phyloP scores from a whole-genome alignment of 92 coral and sea anemone genomes.

The Micromussa lordhowensis region DNA sequence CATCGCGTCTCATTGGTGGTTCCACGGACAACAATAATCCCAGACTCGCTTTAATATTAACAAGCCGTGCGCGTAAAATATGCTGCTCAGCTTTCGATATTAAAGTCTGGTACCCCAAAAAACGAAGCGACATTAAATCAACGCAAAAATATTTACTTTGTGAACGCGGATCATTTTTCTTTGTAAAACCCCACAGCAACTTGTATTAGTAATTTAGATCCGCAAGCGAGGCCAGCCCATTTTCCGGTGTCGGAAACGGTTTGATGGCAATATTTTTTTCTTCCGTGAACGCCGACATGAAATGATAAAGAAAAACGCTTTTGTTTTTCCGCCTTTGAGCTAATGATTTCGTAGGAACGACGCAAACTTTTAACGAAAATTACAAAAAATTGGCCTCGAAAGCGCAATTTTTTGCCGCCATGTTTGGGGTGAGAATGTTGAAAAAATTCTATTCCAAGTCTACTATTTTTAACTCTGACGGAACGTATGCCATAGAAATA shows the following conservation, averaged over 20 bases:
- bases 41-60: background rate
- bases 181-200: background rate
- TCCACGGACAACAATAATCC: conserved; percentile 10
- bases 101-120: background rate
- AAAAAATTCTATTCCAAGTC: background rate
- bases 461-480: background rate
- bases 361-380: background rate
- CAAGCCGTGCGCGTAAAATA: conserved; percentile 13
- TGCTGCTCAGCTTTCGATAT: background rate
- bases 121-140: background rate
- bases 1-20: conserved; percentile 35
- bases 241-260: conserved; percentile 39
- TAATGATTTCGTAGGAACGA: background rate
- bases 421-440: background rate
- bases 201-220: conserved; percentile 11
- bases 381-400: conserved; percentile 15
- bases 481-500: too few species aligned
- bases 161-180: background rate
- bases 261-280: conserved; percentile 21
- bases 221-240: background rate
- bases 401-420: background rate
- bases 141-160: background rate
- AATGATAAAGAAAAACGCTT: background rate
- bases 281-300: conserved; percentile 2
- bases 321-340: background rate